A percentile compares a stretch with the other conserved stretches of the same genome.
Evolutionary conservation across 2,888 invertebrate species (phyloP).

Genomic region (Pollenia amentaria): DNA sequence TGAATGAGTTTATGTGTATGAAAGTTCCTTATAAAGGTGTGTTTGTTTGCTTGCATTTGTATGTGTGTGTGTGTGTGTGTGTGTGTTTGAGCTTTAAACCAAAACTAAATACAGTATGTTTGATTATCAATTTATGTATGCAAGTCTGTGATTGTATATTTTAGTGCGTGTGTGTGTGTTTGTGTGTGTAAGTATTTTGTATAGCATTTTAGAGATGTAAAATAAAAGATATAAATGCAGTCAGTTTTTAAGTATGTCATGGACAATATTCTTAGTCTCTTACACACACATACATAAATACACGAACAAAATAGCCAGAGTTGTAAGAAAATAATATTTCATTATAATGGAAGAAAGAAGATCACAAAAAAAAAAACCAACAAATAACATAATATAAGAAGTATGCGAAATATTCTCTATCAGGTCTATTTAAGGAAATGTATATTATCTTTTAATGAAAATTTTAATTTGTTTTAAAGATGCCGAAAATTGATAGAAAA

Average conservation of each 20-base stretch:
- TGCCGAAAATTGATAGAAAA: conserved; percentile 3
- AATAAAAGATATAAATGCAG: conserved; percentile 64
- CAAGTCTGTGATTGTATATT: neutral
- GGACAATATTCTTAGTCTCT: conserved; percentile 64
- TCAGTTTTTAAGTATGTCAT: conserved; percentile 69
- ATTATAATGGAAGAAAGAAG: conserved; percentile 1
- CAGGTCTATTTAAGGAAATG: neutral
- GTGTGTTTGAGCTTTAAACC: neutral
- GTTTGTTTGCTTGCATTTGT: neutral
- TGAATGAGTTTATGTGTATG: conserved; percentile 11
- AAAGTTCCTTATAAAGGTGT: conserved; percentile 27
- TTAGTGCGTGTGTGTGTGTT: neutral
- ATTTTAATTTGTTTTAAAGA: conserved; percentile 8
- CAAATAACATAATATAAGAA: conserved; percentile 5
- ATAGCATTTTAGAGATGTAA: conserved; percentile 64
- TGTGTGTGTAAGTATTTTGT: conserved; percentile 23
- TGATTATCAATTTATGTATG: conserved; percentile 50
- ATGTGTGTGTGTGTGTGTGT: neutral
- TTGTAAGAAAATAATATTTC: conserved; percentile 53
- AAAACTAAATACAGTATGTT: conserved; percentile 38
- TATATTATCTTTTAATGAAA: conserved; percentile 23
- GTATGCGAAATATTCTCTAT: neutral
- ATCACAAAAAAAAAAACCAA: neutral
- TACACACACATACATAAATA: neutral
- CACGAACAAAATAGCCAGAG: neutral